phyloP scores from a whole-genome alignment of 2,888 invertebrate genomes.

The Glyphotaelius pellucidus region DNA sequence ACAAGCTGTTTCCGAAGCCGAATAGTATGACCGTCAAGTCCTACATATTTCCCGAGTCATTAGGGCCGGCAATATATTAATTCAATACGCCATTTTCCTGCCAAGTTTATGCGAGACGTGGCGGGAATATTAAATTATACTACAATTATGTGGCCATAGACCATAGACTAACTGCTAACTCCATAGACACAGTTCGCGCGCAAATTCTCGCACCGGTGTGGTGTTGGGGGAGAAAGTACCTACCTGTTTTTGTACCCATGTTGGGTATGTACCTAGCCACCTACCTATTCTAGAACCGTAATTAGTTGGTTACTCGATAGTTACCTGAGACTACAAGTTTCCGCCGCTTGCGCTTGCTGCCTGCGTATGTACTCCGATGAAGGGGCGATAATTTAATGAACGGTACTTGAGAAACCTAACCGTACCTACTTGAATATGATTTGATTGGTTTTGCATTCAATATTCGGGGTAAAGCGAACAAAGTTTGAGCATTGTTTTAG shows the following conservation, averaged over 20 bases:
- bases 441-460: conserved; percentile 15
- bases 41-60: conserved; percentile 50
- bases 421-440: background rate
- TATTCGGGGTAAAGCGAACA: background rate
- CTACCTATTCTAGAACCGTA: background rate
- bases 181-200: conserved; percentile 5
- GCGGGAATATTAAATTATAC: conserved; percentile 60
- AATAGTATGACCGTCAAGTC: conserved; percentile 25
- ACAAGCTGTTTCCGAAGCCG: conserved; percentile 8
- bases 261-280: too few species aligned
- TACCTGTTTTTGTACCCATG: too few species aligned
- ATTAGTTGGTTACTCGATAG: background rate
- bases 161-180: conserved; percentile 14
- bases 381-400: conserved; percentile 30
- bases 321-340: background rate
- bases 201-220: conserved; percentile 11
- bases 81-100: conserved; percentile 62
- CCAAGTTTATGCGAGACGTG: conserved; percentile 60
- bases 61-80: conserved; percentile 59
- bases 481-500: background rate
- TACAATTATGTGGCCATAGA: conserved; percentile 56
- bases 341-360: background rate
- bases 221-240: background rate
- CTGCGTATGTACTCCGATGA: background rate
- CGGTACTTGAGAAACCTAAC: background rate